Evolutionary conservation across 64 coral and sea anemone species (phyloP), one percentile per base, ranked within the genome.

Genomic region (Platygyra sinensis): DNA sequence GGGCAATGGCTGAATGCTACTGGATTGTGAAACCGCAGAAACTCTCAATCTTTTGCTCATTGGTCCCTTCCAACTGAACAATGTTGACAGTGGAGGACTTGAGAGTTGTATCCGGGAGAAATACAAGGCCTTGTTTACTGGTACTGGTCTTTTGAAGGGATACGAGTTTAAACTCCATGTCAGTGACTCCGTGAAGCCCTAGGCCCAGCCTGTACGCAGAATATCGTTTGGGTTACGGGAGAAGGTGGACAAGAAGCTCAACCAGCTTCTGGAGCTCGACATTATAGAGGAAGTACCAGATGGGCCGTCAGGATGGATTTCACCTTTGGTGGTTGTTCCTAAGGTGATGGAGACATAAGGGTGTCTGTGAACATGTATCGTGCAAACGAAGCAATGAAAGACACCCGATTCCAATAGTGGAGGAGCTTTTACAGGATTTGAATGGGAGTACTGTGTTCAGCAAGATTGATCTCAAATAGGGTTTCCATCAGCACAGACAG

Each of bases 131-230:
- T n/a, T n/a, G n/a, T n/a, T n/a, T n/a, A 72, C 55, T 57, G 91
- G 91, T 12, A 75, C 89, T 72, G 67, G 67, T 71, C 77, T 86
- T 69, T 72, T 89, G 59, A 94, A 89, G 64, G 93, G 74, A 36
- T 79, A 73, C 28, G 86, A 79, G 74, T 20, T 89, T n/a, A 94
- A 89, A 89, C 78, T 94, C 6, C 85, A 87, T n/a, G 79, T 80
- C 74, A 82, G 87, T 79, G 38, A 46, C 5, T 87, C 30, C 0
- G 90, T 92, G 50, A 92, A 77, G 39, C 82, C 90, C 15, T 72
- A 86, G 29, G 74, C 90, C 25, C 82, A 79, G 32, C 87, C 46
- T 39, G 61, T 55, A 32, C 46, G 85, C 31, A 19, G 86, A 29
- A 67, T 93, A 30, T 86, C 75, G 6, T 93, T 88, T n/a, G 64